Evolutionary conservation across 1,140 invertebrate genomes (phyloP), one percentile per base, ranked within the genome.

Genomic region (Tribolium castaneum): DNA sequence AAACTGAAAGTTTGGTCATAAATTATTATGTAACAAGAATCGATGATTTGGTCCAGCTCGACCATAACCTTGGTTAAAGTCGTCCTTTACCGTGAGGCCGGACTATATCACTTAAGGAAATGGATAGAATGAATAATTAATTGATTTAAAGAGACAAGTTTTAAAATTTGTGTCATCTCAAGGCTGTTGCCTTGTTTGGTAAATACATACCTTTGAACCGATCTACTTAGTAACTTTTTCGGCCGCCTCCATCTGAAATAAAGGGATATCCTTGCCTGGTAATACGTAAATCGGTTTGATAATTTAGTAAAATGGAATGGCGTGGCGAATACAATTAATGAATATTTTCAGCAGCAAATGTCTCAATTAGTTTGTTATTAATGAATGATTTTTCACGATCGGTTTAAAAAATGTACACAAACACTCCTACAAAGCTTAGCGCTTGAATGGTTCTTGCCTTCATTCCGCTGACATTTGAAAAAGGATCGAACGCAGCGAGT

Each of bases 261-360:
- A 14, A 66, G 7, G 10, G 0, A 35, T 35, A 13, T 35, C n/a
- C n/a, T 34, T 22, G 10, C 59, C 30, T 66, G 30, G 34, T 35
- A 35, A 35, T 13, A 22, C 3, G 4, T 4, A 35, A 35, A 34
- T 66, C 13, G 59, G 10, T 6, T 66, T 66, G 59, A 66, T 66
- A 66, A 35, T 66, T 66, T 66, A 66, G 59, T 66, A 66, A 13
- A 66, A 66, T 66, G 59, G 19, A 5, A 66, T 66, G 59, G 14
- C 54, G 22, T 59, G 6, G 22, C 22, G 9, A 3, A 59, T 59
- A 22, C 5, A n/a, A 19, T n/a, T 59, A 25, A 25, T 59, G 54
- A 59, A 59, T 19, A 30, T 30, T 30, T 30, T 3, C 25, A 54
- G 25, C 25, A 30, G 22, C 2, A 59, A 10, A 25, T 59, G 54